Conservation (phyloP, 2,113 vertebrate species). For the Thamnophis sirtalis region DNA sequence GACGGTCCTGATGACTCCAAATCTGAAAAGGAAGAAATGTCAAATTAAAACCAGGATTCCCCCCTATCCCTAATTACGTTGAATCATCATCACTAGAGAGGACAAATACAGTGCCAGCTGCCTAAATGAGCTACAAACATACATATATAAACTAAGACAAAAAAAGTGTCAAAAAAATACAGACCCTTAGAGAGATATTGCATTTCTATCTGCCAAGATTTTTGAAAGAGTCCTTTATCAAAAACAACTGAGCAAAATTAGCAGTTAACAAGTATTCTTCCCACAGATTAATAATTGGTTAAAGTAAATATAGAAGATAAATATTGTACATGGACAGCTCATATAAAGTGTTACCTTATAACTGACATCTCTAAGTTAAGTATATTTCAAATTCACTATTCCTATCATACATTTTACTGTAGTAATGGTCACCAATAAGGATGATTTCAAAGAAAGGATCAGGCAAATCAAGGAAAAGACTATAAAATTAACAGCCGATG, state of each 20-base stretch:
- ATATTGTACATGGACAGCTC: background rate
- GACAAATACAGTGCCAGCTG: background rate
- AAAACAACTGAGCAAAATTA: background rate
- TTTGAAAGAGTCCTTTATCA: background rate
- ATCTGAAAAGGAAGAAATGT: slow-evolving; percentile 65
- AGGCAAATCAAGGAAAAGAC: background rate
- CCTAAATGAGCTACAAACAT: background rate
- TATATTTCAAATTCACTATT: background rate
- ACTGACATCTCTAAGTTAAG: background rate
- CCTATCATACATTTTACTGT: background rate
- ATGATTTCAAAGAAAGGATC: background rate
- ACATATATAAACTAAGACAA: background rate
- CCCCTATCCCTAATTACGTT: background rate
- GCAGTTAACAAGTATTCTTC: background rate
- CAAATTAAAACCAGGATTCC: background rate
- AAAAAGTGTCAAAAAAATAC: background rate
- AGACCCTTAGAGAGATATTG: background rate
- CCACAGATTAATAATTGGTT: background rate
- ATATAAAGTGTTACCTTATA: background rate
- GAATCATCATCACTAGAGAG: background rate
- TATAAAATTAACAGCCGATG: background rate
- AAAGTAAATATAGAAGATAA: background rate
- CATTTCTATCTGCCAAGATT: background rate
- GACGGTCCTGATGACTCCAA: slow-evolving; percentile 91
- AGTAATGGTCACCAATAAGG: background rate